These are phyloP conservation scores for Drosophila parthenogenetica DNA, from an alignment of 2,888 invertebrate species.

Conservation along the genomic window DNA sequence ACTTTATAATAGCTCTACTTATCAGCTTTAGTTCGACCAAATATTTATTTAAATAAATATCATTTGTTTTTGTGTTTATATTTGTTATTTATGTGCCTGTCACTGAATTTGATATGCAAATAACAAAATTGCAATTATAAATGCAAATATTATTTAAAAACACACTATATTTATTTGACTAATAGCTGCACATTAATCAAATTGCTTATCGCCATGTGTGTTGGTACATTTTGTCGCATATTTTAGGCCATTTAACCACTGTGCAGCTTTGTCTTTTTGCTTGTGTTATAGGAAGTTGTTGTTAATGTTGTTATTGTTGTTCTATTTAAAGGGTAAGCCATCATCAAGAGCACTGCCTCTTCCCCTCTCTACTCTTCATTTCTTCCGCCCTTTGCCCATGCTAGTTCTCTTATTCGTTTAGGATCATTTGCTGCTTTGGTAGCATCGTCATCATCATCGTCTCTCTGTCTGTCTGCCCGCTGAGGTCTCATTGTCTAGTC, in stretches of 20 bases:
- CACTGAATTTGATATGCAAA: neutral
- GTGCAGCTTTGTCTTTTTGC: neutral
- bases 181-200: neutral
- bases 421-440: conserved; percentile 47
- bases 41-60: neutral
- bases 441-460: conserved; percentile 2
- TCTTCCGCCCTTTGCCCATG: neutral
- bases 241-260: conserved; percentile 3
- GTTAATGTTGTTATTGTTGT: conserved; percentile 11
- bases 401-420: conserved; percentile 12
- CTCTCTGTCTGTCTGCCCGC: neutral
- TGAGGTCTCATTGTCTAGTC: conserved; percentile 40
- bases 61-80: neutral
- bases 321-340: conserved; percentile 46
- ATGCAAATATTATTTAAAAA: neutral
- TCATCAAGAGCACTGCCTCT: conserved; percentile 26
- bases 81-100: conserved; percentile 1
- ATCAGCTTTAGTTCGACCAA: neutral
- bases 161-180: neutral
- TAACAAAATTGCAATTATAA: neutral
- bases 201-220: neutral
- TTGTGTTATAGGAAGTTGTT: conserved; percentile 4
- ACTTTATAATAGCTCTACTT: too few species aligned
- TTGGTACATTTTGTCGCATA: neutral
- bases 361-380: neutral